Base-by-base conservation (phyloP, 2,113 vertebrate species). In the Xerus inauris region DNA sequence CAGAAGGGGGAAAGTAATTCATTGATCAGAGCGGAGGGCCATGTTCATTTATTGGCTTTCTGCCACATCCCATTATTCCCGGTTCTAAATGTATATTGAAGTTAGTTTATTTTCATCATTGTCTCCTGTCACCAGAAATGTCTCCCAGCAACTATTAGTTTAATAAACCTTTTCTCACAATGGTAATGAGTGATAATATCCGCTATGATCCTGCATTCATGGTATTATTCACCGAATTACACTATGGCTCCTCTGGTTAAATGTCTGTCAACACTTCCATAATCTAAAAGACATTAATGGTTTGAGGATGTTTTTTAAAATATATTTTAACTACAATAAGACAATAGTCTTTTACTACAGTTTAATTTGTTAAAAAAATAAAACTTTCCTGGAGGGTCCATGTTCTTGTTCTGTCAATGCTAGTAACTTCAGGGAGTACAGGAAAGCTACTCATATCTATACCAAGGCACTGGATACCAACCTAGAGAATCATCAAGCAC, bases 21-120 rank as follows among this genome's bases (percentile, higher is more conserved):
- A 99, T 99, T 98, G 99, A 99, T 99, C 98, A 95, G 95, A 99
- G 98, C 98, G 91, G 91, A 97, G 98, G 99, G 98, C 99, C 98
- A 97, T 98, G 98, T 99, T 99, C 99, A 94, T 97, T 97, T 98
- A 99, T 99, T 99, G 99, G 99, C 99, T 99, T 99, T 97, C 99
- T 99, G 99, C 99, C 99, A 99, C 97, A 97, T 98, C 92, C 98
- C 95, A 99, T 99, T 99, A 98, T 96, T 98, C 98, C 98, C 95
- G 94, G 94, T 96, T 96, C 98, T 98, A 99, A 99, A 99, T 99
- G 99, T 98, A 99, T 98, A 98, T 98, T 98, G 98, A 98, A 98
- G 98, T 97, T 98, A 97, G 98, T 99, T 99, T 98, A 98, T 98
- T 98, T 98, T 97, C 96, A 98, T 99, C 98, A 98, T 93, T 97